Conservation (phyloP, 2,797 vertebrate genomes). For the Fratercula arctica region DNA sequence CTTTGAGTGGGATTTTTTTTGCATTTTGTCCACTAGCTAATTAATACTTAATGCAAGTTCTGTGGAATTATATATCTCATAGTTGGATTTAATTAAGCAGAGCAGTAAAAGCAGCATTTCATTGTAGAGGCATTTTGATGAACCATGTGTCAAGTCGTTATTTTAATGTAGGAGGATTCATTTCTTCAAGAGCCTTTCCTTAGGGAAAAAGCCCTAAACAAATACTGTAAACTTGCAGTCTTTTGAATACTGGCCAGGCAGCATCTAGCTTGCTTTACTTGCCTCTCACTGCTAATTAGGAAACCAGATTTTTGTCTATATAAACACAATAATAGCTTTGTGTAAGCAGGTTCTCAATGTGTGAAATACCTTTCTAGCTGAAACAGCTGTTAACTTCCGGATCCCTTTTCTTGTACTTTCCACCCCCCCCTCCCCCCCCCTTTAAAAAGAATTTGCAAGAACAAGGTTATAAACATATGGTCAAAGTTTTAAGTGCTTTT, state of each 20-base stretch:
- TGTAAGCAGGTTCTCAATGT: conserved; percentile 20
- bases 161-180: conserved; percentile 33
- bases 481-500: not conserved
- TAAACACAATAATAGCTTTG: conserved; percentile 54
- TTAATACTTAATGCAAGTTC: not conserved
- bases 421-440: too few relatives aligned
- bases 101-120: not conserved
- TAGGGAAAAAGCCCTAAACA: not conserved
- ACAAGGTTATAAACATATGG: conserved; percentile 36
- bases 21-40: conserved; percentile 5
- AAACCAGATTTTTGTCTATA: conserved; percentile 58
- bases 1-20: not conserved
- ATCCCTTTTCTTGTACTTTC: not conserved
- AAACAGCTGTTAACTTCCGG: conserved; percentile 49
- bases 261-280: conserved; percentile 8
- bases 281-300: conserved; percentile 64
- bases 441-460: conserved; percentile 13
- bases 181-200: conserved; percentile 44
- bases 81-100: conserved; percentile 46
- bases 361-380: conserved; percentile 41
- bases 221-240: conserved; percentile 13
- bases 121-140: conserved; percentile 13
- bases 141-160: conserved; percentile 3
- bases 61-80: not conserved
- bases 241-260: conserved; percentile 46